Evolutionary conservation across 2,113 vertebrate genomes (phyloP).

Genomic region (Ramphastos sulfuratus): DNA sequence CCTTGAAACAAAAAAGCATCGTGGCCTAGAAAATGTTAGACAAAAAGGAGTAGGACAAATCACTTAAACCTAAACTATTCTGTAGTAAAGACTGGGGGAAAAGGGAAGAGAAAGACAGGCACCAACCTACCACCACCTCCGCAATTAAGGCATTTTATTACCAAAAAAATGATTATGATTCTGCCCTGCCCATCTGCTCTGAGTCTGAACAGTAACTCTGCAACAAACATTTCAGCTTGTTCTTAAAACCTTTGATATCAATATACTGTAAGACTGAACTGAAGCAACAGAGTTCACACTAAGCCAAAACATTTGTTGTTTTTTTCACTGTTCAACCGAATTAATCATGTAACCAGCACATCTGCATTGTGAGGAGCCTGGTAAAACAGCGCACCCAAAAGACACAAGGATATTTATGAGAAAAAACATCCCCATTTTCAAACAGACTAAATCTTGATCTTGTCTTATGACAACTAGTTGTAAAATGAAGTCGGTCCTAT

Average conservation of each 20-base stretch:
- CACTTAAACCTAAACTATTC: neutral
- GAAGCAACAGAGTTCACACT: constrained; percentile 48
- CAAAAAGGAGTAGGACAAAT: neutral
- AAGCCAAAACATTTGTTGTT: neutral
- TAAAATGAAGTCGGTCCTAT: constrained; percentile 44
- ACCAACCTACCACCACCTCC: constrained; percentile 85
- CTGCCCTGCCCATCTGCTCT: constrained; percentile 91
- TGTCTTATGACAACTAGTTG: constrained; percentile 28
- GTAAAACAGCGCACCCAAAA: neutral
- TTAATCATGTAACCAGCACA: constrained; percentile 13
- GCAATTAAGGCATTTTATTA: constrained; percentile 71
- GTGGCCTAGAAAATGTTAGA: neutral
- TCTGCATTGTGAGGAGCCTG: neutral
- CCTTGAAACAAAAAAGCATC: neutral
- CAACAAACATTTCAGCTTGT: constrained; percentile 78
- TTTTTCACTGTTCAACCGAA: neutral
- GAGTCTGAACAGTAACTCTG: constrained; percentile 85
- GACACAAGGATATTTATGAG: neutral
- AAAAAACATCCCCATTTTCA: neutral
- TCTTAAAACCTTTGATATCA: constrained; percentile 68
- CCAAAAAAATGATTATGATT: constrained; percentile 51
- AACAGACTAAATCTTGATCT: neutral
- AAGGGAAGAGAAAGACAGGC: constrained; percentile 71
- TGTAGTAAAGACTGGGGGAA: neutral
- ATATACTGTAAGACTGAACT: constrained; percentile 63